A percentile compares a stretch with the other conserved stretches of the same genome.
Evolutionary conservation across 2,797 vertebrate species (phyloP).

Genomic region (Gadopsis bispinosus): DNA sequence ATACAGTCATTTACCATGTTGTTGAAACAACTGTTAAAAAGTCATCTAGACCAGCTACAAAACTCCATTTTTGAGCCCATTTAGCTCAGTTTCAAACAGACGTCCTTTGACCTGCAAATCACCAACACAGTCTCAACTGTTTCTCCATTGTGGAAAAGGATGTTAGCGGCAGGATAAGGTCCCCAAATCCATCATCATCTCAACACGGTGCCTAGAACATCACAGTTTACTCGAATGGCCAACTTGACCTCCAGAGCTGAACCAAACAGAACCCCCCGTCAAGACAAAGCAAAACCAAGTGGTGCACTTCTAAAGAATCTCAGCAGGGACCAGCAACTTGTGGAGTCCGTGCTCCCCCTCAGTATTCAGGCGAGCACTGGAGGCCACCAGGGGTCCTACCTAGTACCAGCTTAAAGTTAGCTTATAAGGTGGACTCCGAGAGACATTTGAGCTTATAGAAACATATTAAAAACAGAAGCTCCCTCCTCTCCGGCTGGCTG

Average conservation of each 20-base stretch:
- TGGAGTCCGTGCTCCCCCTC: too few species aligned
- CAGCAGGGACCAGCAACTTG: not conserved
- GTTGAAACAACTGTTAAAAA: not conserved
- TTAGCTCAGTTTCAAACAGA: not conserved
- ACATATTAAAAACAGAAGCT: slow-evolving; percentile 22
- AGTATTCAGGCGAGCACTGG: not conserved
- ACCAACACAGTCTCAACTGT: too few species aligned
- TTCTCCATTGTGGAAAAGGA: not conserved
- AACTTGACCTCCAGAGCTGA: not conserved
- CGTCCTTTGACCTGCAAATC: too few species aligned
- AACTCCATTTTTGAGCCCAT: not conserved
- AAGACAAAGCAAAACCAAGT: not conserved
- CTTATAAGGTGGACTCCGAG: not conserved
- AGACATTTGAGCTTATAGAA: slow-evolving; percentile 19
- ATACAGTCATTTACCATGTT: not conserved
- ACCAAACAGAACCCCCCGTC: not conserved
- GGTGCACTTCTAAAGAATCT: not conserved
- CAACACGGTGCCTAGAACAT: not conserved
- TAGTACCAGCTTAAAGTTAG: not conserved
- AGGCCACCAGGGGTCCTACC: not conserved
- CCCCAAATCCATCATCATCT: not conserved
- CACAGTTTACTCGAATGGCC: not conserved
- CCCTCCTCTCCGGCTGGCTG: not conserved
- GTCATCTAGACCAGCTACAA: too few species aligned
- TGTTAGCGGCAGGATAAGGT: not conserved